A percentile compares a stretch with the other conserved stretches of the same genome.
These are phyloP conservation scores for Scortum barcoo DNA, from an alignment of 2,113 vertebrate genomes.

Conservation along the genomic window DNA sequence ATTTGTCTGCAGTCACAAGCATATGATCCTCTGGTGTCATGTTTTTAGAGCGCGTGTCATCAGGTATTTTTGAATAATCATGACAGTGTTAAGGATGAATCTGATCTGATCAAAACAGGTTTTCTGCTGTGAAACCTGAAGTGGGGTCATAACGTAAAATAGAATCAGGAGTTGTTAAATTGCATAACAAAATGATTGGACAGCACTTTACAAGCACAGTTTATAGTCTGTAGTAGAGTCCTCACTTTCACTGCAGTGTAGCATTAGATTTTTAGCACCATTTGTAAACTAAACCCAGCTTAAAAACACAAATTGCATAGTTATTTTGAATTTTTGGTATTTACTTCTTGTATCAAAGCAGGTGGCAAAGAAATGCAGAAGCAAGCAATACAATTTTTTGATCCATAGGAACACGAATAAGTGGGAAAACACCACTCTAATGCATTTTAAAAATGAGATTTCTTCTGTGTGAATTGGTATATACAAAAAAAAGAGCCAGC, in stretches of 20 bases:
- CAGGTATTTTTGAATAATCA: constrained; percentile 43
- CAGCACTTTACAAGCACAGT: constrained; percentile 52
- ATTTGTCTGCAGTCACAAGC: constrained; percentile 28
- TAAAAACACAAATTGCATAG: neutral
- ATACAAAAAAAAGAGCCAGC: neutral
- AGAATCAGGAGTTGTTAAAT: constrained; percentile 32
- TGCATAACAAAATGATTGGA: constrained; percentile 37
- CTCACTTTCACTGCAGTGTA: neutral
- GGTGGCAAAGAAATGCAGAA: too few species aligned
- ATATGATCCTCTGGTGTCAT: constrained; percentile 18
- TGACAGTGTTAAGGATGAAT: constrained; percentile 58
- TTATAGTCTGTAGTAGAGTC: neutral
- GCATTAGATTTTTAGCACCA: constrained; percentile 15
- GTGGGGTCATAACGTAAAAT: neutral
- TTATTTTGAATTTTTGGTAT: neutral
- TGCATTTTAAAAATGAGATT: neutral
- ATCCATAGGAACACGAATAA: neutral
- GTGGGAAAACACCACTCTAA: neutral
- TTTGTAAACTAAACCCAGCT: neutral
- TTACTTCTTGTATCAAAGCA: neutral
- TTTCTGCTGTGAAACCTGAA: neutral
- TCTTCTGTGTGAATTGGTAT: neutral
- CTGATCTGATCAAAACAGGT: constrained; percentile 25
- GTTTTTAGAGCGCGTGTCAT: constrained; percentile 27
- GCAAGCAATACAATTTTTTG: neutral